These are phyloP conservation scores for Drosophila merina DNA, from an alignment of 2,888 invertebrate species.

Conservation along the genomic window DNA sequence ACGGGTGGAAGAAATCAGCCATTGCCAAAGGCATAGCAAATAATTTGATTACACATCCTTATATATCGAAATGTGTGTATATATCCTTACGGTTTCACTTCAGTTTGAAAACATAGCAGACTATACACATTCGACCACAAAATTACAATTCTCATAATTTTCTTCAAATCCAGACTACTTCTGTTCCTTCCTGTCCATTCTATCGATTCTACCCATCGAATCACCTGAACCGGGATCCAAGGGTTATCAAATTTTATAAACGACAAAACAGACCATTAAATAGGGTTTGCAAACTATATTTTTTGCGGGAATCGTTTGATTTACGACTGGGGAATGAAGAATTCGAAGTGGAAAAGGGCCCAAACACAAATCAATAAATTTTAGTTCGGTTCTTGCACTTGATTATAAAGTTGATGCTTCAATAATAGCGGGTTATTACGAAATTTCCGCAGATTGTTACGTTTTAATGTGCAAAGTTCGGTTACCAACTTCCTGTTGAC, in stretches of 20 bases:
- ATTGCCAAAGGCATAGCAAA: neutral
- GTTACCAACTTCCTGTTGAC: slow-evolving; percentile 64
- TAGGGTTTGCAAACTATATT: slow-evolving; percentile 30
- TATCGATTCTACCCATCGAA: slow-evolving; percentile 34
- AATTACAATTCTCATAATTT: slow-evolving; percentile 83
- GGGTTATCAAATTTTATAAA: slow-evolving; percentile 54
- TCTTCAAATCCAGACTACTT: slow-evolving; percentile 38
- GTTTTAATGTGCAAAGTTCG: slow-evolving; percentile 21
- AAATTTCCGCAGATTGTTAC: slow-evolving; percentile 61
- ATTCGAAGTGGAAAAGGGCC: neutral
- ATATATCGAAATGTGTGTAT: too few relatives aligned
- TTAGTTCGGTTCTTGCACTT: slow-evolving; percentile 61
- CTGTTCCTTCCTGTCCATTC: slow-evolving; percentile 29
- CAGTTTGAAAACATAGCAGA: slow-evolving; percentile 53
- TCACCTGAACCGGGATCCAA: slow-evolving; percentile 7
- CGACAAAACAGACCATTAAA: slow-evolving; percentile 8
- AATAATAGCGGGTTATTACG: slow-evolving; percentile 56
- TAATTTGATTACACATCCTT: neutral
- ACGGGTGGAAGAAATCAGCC: slow-evolving; percentile 1
- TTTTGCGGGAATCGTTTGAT: slow-evolving; percentile 58
- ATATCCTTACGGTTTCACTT: neutral
- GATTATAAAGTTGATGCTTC: slow-evolving; percentile 63
- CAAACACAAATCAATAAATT: slow-evolving; percentile 71
- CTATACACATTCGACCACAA: slow-evolving; percentile 8
- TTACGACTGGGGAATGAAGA: slow-evolving; percentile 45